Percentiles rank a stretch among this genome's conserved stretches.
phyloP scores from a whole-genome alignment of 2,888 invertebrate genomes.

The Aporophyla nigra region DNA sequence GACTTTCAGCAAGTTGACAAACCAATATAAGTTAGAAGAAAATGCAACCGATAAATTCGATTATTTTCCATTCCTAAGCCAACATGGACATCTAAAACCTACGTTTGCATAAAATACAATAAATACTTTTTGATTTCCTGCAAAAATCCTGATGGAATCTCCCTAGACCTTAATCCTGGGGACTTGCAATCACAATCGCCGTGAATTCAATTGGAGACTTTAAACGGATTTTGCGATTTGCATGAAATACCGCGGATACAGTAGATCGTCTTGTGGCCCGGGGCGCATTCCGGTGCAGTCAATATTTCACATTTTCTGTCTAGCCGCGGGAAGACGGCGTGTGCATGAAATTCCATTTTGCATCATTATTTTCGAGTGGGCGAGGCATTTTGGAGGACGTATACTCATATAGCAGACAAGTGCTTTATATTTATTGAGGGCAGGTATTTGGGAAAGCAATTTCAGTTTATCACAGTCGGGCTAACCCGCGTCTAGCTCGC shows the following conservation, averaged over 20 bases:
- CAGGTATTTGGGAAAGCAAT: constrained; percentile 69
- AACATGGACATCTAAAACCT: constrained; percentile 7
- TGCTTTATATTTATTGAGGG: constrained; percentile 70
- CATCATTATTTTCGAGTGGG: constrained; percentile 86
- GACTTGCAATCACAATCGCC: constrained; percentile 63
- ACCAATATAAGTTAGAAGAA: constrained; percentile 32
- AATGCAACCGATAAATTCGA: constrained; percentile 17
- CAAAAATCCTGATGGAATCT: constrained; percentile 42
- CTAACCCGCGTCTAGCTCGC: constrained; percentile 30
- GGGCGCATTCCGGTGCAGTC: constrained; percentile 69
- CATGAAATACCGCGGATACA: constrained; percentile 71
- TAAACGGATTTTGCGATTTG: constrained; percentile 76
- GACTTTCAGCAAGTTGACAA: constrained; percentile 17
- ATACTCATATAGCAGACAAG: constrained; percentile 31
- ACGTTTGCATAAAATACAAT: constrained; percentile 24
- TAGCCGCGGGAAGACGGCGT: constrained; percentile 65
- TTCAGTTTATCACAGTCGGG: constrained; percentile 60
- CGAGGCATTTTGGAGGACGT: constrained; percentile 71
- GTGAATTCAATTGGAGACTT: constrained; percentile 71
- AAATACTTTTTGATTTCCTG: constrained; percentile 47
- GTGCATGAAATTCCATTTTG: constrained; percentile 80
- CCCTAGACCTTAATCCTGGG: constrained; percentile 45
- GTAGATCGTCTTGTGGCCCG: constrained; percentile 51
- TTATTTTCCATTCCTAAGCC: constrained; percentile 15
- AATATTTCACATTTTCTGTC: constrained; percentile 77